Evolutionary conservation across 2,113 vertebrate genomes (phyloP).

Genomic region (Plectropomus leopardus): DNA sequence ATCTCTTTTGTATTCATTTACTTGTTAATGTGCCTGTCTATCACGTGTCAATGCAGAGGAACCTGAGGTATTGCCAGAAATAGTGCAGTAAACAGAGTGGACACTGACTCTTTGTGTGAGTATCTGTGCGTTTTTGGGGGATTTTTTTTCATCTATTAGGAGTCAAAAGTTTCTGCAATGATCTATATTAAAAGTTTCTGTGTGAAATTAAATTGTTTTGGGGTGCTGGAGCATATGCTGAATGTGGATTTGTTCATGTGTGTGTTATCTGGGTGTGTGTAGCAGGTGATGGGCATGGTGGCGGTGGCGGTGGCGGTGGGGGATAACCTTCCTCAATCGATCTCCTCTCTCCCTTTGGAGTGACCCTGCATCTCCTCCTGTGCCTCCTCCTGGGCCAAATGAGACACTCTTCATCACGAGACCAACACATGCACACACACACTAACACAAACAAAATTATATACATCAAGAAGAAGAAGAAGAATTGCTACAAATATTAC

Average conservation of each 20-base stretch:
- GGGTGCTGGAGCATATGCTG: neutral
- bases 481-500: neutral
- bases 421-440: slow-evolving; percentile 38
- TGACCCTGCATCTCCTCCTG: slow-evolving; percentile 80
- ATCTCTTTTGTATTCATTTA: slow-evolving; percentile 82
- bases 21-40: slow-evolving; percentile 77
- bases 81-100: slow-evolving; percentile 36
- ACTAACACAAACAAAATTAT: neutral
- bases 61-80: slow-evolving; percentile 27
- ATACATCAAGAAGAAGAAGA: neutral
- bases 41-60: slow-evolving; percentile 71
- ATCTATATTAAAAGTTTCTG: slow-evolving; percentile 16
- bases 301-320: slow-evolving; percentile 14
- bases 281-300: slow-evolving; percentile 63
- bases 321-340: slow-evolving; percentile 78
- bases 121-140: neutral
- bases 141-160: neutral
- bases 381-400: slow-evolving; percentile 75
- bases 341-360: slow-evolving; percentile 79
- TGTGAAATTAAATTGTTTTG: slow-evolving; percentile 1
- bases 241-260: slow-evolving; percentile 15
- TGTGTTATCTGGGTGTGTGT: slow-evolving; percentile 44
- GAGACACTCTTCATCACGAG: slow-evolving; percentile 68
- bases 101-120: slow-evolving; percentile 10
- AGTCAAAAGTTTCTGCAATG: neutral